Conservation (phyloP, 37 sponge, comb jelly and placozoan genomes). For the Petrosia ficiformis region DNA sequence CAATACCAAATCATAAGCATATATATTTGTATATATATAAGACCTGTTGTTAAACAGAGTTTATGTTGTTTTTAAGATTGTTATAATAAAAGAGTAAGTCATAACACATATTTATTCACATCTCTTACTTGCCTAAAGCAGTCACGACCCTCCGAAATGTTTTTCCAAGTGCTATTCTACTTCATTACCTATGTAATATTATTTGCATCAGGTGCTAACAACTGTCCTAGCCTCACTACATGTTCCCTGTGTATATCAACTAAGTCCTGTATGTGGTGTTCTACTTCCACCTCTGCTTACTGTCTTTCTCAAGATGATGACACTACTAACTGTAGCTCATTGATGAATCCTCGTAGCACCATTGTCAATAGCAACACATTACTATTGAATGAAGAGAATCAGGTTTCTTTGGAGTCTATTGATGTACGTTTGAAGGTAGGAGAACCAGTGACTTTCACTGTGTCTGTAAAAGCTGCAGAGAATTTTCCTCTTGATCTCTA, state of each 20-base stretch:
- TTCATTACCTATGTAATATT: no score
- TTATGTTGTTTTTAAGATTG: no score
- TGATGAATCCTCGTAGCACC: neutral
- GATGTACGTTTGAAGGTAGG: constrained; percentile 7
- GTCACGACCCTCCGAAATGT: no score
- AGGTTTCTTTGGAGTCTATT: neutral
- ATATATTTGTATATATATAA: no score
- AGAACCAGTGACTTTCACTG: constrained; percentile 22
- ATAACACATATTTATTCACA: no score
- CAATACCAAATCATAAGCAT: no score
- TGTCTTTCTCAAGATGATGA: neutral
- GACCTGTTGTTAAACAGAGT: no score
- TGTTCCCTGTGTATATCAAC: neutral
- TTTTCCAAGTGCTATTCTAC: no score
- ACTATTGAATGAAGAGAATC: neutral
- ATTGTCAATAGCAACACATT: neutral
- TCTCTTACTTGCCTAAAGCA: no score
- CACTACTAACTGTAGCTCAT: neutral
- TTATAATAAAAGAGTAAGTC: no score
- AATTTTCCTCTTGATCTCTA: constrained; percentile 63
- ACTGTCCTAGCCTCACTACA: neutral
- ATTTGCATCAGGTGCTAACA: no score
- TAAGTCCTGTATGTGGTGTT: neutral
- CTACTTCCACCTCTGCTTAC: neutral
- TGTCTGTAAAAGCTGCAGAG: constrained; percentile 4